These are phyloP conservation scores for Brachyhypopomus gauderio DNA, from an alignment of 2,113 vertebrate species.

Conservation along the genomic window DNA sequence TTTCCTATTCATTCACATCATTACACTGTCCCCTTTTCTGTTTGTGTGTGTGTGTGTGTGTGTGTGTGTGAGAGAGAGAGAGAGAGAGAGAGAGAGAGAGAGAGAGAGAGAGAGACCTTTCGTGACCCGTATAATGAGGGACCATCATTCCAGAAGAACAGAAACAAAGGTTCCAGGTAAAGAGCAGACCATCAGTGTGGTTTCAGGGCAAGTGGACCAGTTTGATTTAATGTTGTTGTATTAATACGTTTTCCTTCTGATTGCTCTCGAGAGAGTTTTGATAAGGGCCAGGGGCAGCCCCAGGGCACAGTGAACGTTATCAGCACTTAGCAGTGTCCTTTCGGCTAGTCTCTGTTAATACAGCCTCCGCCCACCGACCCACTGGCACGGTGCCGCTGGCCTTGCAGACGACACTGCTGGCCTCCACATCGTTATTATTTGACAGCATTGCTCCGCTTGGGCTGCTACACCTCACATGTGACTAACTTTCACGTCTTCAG, in stretches of 20 bases:
- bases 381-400: neutral
- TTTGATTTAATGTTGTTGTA: constrained; percentile 18
- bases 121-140: neutral
- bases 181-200: neutral
- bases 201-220: constrained; percentile 5
- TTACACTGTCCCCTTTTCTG: neutral
- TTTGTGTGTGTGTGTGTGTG: neutral
- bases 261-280: neutral
- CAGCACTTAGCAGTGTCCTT: neutral
- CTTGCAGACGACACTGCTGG: neutral
- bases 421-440: neutral
- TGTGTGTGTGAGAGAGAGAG: too few relatives aligned
- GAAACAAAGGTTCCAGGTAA: neutral
- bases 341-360: neutral
- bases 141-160: constrained; percentile 16
- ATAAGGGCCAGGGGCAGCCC: neutral
- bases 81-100: neutral
- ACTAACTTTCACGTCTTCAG: neutral
- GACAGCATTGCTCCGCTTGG: neutral
- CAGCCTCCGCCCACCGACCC: neutral
- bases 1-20: neutral
- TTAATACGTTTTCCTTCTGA: neutral
- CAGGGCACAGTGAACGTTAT: constrained; percentile 8
- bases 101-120: neutral
- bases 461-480: neutral